Conservation (phyloP, 2,113 vertebrate genomes). For the Pholis gunnellus region DNA sequence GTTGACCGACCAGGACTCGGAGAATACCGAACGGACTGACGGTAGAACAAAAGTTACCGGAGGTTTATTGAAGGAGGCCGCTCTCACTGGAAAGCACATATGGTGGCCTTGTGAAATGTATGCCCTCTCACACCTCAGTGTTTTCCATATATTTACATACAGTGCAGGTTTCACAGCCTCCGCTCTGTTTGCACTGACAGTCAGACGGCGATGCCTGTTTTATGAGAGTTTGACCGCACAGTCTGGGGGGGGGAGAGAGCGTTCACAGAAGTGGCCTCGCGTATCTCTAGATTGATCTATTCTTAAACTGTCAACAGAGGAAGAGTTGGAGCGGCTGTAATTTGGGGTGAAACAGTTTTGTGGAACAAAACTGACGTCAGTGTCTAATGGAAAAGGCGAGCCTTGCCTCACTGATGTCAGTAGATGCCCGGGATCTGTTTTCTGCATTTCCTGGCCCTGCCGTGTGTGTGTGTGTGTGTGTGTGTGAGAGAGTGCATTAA, state of each 20-base stretch:
- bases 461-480: constrained; percentile 22
- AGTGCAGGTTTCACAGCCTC: constrained; percentile 4
- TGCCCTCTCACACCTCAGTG: constrained; percentile 57
- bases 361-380: constrained; percentile 78
- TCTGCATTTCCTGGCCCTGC: constrained; percentile 65
- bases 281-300: constrained; percentile 33
- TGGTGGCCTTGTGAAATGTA: constrained; percentile 42
- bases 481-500: constrained; percentile 13
- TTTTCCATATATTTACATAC: constrained; percentile 68
- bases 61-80: background rate
- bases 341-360: constrained; percentile 59
- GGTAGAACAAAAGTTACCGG: background rate
- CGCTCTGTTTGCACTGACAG: constrained; percentile 4
- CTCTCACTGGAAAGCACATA: background rate
- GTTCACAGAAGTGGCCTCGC: background rate
- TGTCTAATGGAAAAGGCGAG: constrained; percentile 63
- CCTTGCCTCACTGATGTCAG: constrained; percentile 55
- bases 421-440: constrained; percentile 69
- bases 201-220: background rate
- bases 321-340: constrained; percentile 61
- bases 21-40: background rate
- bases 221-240: constrained; percentile 1
- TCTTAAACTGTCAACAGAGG: constrained; percentile 52
- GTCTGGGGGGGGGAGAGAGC: background rate
- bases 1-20: background rate